Base-by-base conservation (phyloP, 2,888 invertebrate genomes). In the Allolobophora icterica region DNA sequence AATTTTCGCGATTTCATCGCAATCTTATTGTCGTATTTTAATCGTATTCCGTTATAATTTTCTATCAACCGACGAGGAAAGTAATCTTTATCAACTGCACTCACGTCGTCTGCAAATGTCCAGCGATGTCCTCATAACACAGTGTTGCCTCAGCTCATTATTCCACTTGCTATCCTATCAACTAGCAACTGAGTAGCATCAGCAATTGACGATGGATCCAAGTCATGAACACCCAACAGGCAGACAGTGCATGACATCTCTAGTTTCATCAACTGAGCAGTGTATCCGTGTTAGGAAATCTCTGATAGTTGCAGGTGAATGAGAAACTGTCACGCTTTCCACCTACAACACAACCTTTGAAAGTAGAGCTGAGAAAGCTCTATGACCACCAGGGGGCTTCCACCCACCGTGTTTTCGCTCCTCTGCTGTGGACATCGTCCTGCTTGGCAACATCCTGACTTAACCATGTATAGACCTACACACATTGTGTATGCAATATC, bases 391-490 rank as follows among this genome's bases (percentile, higher is more conserved):
- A 30, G 1, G 4, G n/a, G 17, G 17, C 71, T n/a, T 8, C n/a
- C n/a, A 71, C 8, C 30, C 71, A 19, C 24, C 2, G 2, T 1
- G n/a, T n/a, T 3, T 6, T 58, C 17, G 5, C 58, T 3, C 24
- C 13, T 13, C 30, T 30, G 24, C 58, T 24, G 30, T 15, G 21
- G 45, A 45, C 24, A 24, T 71, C 11, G 71, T n/a, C n/a, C 30
- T n/a, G 71, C n/a, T 71, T n/a, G 71, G 71, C n/a, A 71, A n/a
- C 71, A n/a, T 71, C n/a, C n/a, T 71, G n/a, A 71, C 71, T 71
- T 30, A n/a, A 71, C n/a, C 8, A 71, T 11, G 13, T 30, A n/a
- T n/a, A n/a, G 6, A 21, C 52, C 24, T 24, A 15, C 52, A 24
- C 24, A 52, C 52, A 52, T 1, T 52, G 52, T 24, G 52, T 52